Evolutionary conservation across 2,113 vertebrate genomes (phyloP).

Genomic region (Semnornis frantzii): DNA sequence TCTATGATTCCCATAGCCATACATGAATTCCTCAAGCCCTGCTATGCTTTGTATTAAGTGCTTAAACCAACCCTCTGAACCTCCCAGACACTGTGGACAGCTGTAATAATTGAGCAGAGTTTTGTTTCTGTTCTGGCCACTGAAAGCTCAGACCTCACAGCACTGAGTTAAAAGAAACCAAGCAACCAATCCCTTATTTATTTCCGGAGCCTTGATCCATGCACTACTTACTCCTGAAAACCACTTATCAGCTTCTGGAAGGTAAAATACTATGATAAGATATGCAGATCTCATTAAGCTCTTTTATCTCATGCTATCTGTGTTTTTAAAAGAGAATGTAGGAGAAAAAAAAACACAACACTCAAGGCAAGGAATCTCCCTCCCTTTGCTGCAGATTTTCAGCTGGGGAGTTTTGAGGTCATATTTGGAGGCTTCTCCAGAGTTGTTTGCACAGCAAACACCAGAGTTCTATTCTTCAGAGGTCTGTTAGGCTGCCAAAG

Average conservation of each 20-base stretch:
- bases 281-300: constrained; percentile 52
- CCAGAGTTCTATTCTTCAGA: constrained; percentile 43
- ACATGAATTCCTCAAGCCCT: neutral
- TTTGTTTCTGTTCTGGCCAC: neutral
- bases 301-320: constrained; percentile 42
- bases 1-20: too few species aligned
- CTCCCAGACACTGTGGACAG: neutral
- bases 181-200: neutral
- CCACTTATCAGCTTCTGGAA: constrained; percentile 7
- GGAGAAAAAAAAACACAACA: neutral
- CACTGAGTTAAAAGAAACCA: neutral
- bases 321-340: constrained; percentile 42
- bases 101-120: neutral
- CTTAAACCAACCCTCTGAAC: neutral
- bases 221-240: neutral
- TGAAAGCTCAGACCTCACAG: neutral
- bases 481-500: constrained; percentile 43
- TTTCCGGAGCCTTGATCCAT: neutral
- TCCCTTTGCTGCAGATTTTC: neutral
- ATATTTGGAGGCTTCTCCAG: neutral
- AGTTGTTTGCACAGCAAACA: constrained; percentile 60
- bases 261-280: constrained; percentile 42
- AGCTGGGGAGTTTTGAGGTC: neutral
- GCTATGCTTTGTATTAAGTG: fast-evolving
- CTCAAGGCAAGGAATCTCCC: constrained; percentile 35